Base-by-base conservation (phyloP, 37 sponge, comb jelly and placozoan species). In the Spongilla lacustris region DNA sequence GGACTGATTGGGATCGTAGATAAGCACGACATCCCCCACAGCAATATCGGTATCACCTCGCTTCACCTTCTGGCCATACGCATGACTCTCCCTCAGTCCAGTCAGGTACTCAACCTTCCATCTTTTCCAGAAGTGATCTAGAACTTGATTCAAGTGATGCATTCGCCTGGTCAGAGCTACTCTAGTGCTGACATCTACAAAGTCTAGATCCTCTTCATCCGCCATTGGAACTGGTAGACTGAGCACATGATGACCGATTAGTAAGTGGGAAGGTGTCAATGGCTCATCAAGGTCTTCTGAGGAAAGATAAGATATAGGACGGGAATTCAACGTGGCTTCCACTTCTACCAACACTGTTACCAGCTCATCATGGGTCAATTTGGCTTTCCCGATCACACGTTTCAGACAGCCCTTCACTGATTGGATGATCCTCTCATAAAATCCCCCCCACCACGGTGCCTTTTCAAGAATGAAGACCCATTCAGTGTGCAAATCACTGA, bases 81-180 rank as follows among this genome's bases (percentile, higher is more conserved):
- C 46, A 58, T 84, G 84, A n/a, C 28, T 17, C n/a, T 76, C 77
- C 33, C 77, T 13, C 68, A 84, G 68, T 76, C 76, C 85, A 9
- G 17, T 17, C 11, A 84, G 77, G n/a, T 84, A 84, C n/a, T 84
- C 85, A 8, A 0, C 2, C 3, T 27, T 36, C 85, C 85, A 84
- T n/a, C 85, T 35, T n/a, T 58, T 84, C 85, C 85, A 84, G 27
- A 84, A 84, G 38, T 19, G 34, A 19, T 74, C 35, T 5, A 84
- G 50, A 36, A 50, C 26, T 8, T 49, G 25, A 49, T 84, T 84
- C 23, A 84, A 36, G 50, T 84, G 75, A 10, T 74, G 73, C 68
- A 75, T 23, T 6, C 76, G 75, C 2, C 38, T 26, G 17, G 34
- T 84, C 9, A 84, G 84, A 6, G 8, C 13, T 2, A 8, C 46